Evolutionary conservation across 2,797 vertebrate genomes (phyloP), one percentile per base, ranked within the genome.

Genomic region (Lagorchestes hirsutus): DNA sequence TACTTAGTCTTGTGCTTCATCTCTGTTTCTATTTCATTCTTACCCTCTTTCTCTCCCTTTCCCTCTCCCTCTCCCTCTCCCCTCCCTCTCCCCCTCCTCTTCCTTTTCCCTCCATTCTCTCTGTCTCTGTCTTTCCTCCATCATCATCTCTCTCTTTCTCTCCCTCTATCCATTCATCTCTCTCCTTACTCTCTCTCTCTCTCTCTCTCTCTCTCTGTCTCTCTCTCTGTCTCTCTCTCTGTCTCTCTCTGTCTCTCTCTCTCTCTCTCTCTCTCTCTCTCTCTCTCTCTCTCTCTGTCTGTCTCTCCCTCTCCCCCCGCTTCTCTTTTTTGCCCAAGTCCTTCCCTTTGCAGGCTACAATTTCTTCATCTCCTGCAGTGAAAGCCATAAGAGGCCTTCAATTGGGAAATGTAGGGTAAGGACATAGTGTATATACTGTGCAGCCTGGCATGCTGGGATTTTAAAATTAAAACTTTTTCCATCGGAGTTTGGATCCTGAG

Each of bases 401-500:
- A 90, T 90, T 94, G 90, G 91, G 90, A 96, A 96, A 91, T 22
- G 55, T 31, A 94, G 54, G n/a, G 55, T 16, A 92, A 93, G 57
- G 93, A 95, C 46, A 40, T 22, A 82, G 40, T 82, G 40, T 82
- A 46, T 82, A 82, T 82, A 82, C 40, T 46, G 22, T 46, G 9
- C 40, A 82, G 40, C 74, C 74, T 46, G 40, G 74, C 74, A 82
- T 82, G 74, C 74, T 82, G 82, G 95, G 96, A 94, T 57, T 67
- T 56, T 82, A 93, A 95, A 93, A 97, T 97, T 97, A 94, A 96
- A 96, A 92, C 34, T 31, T 54, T 96, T 91, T 91, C 91, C 95
- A 95, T 93, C 93, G 93, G 50, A 93, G 93, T 93, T 96, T 94
- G 95, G 95, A 96, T 97, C 96, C 96, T 90, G 93, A 98, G 94